Percentiles rank a stretch among this genome's conserved stretches.
Conservation (phyloP, 2,797 vertebrate species). For the Lacerta viridis region DNA sequence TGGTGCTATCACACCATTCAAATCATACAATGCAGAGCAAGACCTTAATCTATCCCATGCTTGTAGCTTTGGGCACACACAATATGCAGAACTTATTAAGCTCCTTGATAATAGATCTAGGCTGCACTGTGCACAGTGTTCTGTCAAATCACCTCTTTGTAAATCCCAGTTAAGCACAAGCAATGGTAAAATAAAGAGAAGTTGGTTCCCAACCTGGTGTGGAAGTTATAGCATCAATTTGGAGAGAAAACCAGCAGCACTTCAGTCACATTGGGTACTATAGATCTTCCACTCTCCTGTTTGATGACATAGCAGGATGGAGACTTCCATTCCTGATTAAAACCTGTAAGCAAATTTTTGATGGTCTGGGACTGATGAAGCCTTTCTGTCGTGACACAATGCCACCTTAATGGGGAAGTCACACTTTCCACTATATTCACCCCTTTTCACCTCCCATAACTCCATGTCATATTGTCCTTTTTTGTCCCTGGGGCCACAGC, state of each 20-base stretch:
- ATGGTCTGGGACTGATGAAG: background rate
- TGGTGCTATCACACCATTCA: background rate
- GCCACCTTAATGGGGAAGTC: background rate
- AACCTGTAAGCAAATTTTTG: background rate
- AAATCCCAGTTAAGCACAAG: background rate
- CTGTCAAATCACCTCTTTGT: background rate
- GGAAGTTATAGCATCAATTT: background rate
- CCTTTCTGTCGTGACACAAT: background rate
- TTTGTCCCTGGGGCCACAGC: background rate
- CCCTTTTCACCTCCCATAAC: background rate
- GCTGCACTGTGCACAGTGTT: background rate
- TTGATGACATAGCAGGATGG: background rate
- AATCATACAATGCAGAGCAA: background rate
- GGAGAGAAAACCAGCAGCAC: background rate
- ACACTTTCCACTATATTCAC: background rate
- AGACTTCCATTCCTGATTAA: background rate
- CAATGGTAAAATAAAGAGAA: conserved; percentile 1
- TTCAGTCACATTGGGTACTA: background rate
- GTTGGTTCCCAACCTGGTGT: background rate
- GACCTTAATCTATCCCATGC: conserved; percentile 3
- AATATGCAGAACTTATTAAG: background rate
- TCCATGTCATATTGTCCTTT: background rate
- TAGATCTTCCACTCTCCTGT: background rate
- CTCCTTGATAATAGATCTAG: background rate
- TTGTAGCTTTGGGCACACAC: background rate